Evolutionary conservation across 2,797 vertebrate genomes (phyloP).

Genomic region (Nannoperca obscura): DNA sequence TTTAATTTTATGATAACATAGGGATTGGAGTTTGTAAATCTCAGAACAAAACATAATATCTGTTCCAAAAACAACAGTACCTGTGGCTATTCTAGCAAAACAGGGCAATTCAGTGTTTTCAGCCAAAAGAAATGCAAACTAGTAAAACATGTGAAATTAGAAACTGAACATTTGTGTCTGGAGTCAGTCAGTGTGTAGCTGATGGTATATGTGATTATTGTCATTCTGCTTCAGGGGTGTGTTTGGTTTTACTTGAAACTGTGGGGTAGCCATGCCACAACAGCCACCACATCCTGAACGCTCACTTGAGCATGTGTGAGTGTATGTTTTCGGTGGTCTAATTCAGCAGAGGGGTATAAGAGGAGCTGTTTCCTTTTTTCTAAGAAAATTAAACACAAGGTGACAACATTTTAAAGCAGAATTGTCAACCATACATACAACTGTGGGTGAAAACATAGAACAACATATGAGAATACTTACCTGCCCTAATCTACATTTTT

Average conservation of each 20-base stretch:
- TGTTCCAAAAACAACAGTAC: neutral
- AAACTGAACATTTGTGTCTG: neutral
- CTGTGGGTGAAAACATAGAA: neutral
- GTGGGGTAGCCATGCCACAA: neutral
- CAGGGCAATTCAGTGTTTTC: neutral
- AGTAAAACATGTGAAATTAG: neutral
- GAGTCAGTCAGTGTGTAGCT: too few relatives aligned
- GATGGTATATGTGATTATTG: neutral
- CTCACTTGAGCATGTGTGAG: neutral
- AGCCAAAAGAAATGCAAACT: neutral
- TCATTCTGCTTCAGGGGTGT: neutral
- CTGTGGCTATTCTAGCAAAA: neutral
- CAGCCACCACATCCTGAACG: conserved; percentile 64
- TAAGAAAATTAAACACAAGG: conserved; percentile 50
- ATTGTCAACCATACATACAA: neutral
- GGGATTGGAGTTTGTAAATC: neutral
- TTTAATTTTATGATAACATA: neutral
- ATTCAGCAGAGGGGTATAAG: conserved; percentile 27
- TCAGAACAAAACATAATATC: neutral
- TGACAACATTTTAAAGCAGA: neutral
- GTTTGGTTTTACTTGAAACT: conserved; percentile 30
- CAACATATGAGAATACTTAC: neutral
- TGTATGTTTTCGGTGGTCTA: neutral
- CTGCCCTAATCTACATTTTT: neutral
- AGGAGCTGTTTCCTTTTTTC: conserved; percentile 55